A percentile compares a stretch with the other conserved stretches of the same genome.
Evolutionary conservation across 2,888 invertebrate species (phyloP).

Genomic region (Saturnia pavonia): DNA sequence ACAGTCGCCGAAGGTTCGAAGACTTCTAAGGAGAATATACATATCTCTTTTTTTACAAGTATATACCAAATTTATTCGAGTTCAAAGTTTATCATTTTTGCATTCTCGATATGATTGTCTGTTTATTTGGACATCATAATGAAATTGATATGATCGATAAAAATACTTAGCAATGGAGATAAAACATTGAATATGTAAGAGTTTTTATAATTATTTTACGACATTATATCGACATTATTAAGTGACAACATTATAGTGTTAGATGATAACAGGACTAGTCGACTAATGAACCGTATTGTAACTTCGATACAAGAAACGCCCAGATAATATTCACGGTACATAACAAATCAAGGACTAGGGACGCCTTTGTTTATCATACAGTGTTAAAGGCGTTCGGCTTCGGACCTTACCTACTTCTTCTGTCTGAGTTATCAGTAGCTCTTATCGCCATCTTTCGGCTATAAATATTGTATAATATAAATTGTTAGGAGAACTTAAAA

Average conservation of each 20-base stretch:
- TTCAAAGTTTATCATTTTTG: neutral
- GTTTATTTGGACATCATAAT: neutral
- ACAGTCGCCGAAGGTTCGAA: too few relatives aligned
- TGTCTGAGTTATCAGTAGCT: neutral
- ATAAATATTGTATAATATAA: too few relatives aligned
- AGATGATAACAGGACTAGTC: slow-evolving; percentile 16
- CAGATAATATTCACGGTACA: slow-evolving; percentile 11
- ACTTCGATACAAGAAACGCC: slow-evolving; percentile 12
- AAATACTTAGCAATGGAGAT: neutral
- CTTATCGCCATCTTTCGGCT: neutral
- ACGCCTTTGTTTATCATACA: neutral
- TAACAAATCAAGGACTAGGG: slow-evolving; percentile 1
- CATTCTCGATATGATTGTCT: neutral
- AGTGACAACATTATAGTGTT: slow-evolving; percentile 15
- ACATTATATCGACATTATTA: neutral
- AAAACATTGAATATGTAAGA: neutral
- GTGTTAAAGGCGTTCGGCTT: neutral
- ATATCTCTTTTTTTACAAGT: too few relatives aligned
- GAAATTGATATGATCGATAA: neutral
- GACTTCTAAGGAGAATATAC: too few relatives aligned
- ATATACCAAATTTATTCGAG: neutral
- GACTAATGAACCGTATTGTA: slow-evolving; percentile 18
- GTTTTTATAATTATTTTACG: neutral
- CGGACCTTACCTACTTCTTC: neutral
- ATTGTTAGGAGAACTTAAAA: neutral